These are phyloP conservation scores for Sinodicranocentrus sp. DNA, from an alignment of 2,888 invertebrate species.

Conservation along the genomic window DNA sequence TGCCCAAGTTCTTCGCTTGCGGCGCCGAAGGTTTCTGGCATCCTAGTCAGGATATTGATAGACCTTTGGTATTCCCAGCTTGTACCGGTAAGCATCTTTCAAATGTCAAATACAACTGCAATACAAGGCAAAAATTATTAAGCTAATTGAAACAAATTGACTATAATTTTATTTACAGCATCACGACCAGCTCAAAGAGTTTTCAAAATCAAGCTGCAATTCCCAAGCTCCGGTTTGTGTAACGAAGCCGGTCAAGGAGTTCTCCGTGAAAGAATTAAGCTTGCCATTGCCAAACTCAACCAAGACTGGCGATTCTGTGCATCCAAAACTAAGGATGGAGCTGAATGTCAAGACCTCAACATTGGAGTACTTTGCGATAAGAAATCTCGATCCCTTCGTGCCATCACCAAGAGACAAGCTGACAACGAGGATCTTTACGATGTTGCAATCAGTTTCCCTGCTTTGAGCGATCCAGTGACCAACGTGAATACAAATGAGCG, in stretches of 20 bases:
- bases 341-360: conserved; percentile 91
- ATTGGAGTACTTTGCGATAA: conserved; percentile 96
- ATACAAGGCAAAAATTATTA: no score
- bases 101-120: no score
- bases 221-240: conserved; percentile 97
- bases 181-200: conserved; percentile 95
- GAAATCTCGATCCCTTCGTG: conserved; percentile 69
- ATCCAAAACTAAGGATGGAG: conserved; percentile 87
- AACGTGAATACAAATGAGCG: conserved; percentile 93
- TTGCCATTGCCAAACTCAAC: conserved; percentile 93
- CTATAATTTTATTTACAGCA: no score
- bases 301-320: conserved; percentile 98
- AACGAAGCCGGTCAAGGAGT: conserved; percentile 97
- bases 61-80: conserved; percentile 93
- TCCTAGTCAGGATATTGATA: conserved; percentile 88
- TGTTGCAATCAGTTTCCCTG: conserved; percentile 88
- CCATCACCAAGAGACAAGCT: conserved; percentile 82
- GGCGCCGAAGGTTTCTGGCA: conserved; percentile 99
- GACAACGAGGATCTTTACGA: conserved; percentile 87
- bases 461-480: conserved; percentile 93
- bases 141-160: no score
- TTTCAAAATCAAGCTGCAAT: conserved; percentile 94
- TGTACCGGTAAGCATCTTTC: conserved; percentile 86
- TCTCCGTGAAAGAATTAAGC: conserved; percentile 91
- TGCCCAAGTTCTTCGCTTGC: conserved; percentile 98